phyloP scores from a whole-genome alignment of 2,797 vertebrate species.

The Heliangelus exortis region DNA sequence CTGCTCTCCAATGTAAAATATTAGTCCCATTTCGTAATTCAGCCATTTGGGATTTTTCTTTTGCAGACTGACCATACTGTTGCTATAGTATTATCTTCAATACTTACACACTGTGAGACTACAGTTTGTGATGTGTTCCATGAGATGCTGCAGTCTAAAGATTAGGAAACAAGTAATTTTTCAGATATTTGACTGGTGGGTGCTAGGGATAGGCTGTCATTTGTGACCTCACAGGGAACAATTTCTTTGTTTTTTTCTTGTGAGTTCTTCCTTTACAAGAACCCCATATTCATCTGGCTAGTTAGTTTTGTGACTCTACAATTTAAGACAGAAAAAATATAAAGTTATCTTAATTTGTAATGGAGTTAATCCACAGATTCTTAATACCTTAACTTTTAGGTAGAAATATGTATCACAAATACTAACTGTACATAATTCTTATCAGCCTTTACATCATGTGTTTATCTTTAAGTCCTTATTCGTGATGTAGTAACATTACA shows the following conservation, averaged over 20 bases:
- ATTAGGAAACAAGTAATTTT: neutral
- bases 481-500: neutral
- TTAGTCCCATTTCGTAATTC: neutral
- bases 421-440: neutral
- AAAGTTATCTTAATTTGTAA: neutral
- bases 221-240: neutral
- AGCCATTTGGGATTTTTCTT: neutral
- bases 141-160: neutral
- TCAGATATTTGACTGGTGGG: neutral
- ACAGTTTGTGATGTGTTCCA: neutral
- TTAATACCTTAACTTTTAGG: neutral
- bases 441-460: neutral
- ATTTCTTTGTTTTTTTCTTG: neutral
- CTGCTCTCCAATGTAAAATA: neutral
- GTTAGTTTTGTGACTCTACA: neutral
- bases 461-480: neutral
- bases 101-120: neutral
- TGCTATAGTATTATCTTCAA: neutral
- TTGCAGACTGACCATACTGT: neutral
- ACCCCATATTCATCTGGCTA: neutral
- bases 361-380: neutral
- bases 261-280: neutral
- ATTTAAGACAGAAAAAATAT: neutral
- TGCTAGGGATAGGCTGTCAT: neutral
- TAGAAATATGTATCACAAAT: neutral